Base-by-base conservation (phyloP, 2,113 vertebrate genomes). In the Plestiodon gilberti region DNA sequence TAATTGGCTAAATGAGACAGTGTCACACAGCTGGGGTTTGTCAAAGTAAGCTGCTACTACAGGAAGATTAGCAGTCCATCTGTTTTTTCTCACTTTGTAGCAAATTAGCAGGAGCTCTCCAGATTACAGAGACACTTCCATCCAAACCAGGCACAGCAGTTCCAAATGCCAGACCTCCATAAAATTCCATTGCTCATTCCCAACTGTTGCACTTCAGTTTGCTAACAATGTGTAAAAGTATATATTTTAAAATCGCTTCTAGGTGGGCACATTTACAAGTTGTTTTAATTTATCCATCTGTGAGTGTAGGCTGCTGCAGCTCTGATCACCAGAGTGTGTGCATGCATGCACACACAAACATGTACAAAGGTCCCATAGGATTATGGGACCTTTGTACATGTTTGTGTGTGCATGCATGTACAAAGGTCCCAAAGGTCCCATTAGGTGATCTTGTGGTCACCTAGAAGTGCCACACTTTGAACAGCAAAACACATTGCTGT, bases 1-100 rank as follows among this genome's bases (percentile, higher is more conserved):
- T 40, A 59, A 84, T 7, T 20, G 48, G 79, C 61, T 52, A 70
- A 65, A 33, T 6, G 25, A 55, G 64, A 30, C 67, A 43, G 23
- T 1, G 78, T 23, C 75, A 48, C 70, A 69, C 94, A 91, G 91
- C 88, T 90, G 90, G 89, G 52, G 77, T 55, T 89, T 78, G 30
- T 90, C 91, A 84, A 70, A 79, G 86, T 78, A 76, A 77, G 88
- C 83, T 84, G 40, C 15, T 13, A 40, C 52, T 1, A 1, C 2
- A 78, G 52, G 61, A 71, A 43, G 43, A 10, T 57, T 48, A 88
- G 7, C 65, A 33, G 28, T 85, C 48, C 91, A 89, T 81, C 93
- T 94, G 95, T 17, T 48, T 2, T 48, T 81, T 6, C 81, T 92
- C 94, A 90, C 64, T 1, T 25, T 14, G 30, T 38, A 86, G 38